A percentile compares a stretch with the other conserved stretches of the same genome.
Conservation (phyloP, 1,140 invertebrate species). For the Aphidius gifuensis region DNA sequence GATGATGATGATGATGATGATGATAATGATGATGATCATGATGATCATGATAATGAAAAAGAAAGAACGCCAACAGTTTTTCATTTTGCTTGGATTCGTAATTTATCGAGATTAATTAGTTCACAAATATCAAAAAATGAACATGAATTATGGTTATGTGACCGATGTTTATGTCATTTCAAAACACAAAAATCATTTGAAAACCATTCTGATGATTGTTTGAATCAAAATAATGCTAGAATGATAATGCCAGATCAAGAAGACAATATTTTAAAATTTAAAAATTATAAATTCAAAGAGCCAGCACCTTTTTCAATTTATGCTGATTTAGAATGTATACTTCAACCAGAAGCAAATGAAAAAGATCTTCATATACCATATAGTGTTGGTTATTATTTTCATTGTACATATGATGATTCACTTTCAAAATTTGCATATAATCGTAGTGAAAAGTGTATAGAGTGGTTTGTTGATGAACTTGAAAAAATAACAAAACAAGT, state of each 20-base stretch:
- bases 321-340: slow-evolving; percentile 41
- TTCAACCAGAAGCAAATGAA: slow-evolving; percentile 32
- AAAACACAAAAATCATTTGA: not conserved
- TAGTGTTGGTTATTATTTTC: slow-evolving; percentile 44
- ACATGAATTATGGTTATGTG: not conserved
- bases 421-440: slow-evolving; percentile 28
- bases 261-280: slow-evolving; percentile 27
- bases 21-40: no score
- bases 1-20: no score
- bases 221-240: not conserved
- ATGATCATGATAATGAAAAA: no score
- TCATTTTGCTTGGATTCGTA: slow-evolving; percentile 4
- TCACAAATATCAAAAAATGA: not conserved
- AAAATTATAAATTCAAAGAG: slow-evolving; percentile 36
- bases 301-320: slow-evolving; percentile 38
- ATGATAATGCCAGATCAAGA: not conserved
- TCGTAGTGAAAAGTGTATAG: slow-evolving; percentile 34
- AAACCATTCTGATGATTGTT: not conserved
- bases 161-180: not conserved
- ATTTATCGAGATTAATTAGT: not conserved
- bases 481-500: not conserved
- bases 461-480: slow-evolving; percentile 31
- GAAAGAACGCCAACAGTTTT: not conserved
- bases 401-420: no score
- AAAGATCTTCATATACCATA: slow-evolving; percentile 40